These are phyloP conservation scores for Meriones unguiculatus DNA, from an alignment of 2,113 vertebrate genomes.

Conservation along the genomic window DNA sequence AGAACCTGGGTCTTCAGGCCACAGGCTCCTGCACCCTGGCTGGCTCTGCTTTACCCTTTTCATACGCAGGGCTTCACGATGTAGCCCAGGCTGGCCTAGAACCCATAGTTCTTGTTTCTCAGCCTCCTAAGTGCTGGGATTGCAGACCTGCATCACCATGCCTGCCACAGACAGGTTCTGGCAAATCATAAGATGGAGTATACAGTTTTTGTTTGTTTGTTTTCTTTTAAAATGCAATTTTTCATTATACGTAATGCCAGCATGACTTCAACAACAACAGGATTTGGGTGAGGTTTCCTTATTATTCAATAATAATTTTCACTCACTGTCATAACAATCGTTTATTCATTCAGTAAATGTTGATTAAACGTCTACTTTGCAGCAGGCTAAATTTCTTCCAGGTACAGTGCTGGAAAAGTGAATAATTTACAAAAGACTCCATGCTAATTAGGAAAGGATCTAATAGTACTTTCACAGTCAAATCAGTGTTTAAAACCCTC, in stretches of 20 bases:
- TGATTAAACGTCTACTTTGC: background rate
- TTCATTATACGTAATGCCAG: background rate
- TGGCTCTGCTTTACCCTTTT: background rate
- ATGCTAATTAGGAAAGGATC: background rate
- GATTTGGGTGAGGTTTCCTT: background rate
- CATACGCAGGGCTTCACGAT: background rate
- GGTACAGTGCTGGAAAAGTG: background rate
- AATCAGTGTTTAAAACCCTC: background rate
- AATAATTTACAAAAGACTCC: background rate
- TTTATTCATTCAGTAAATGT: background rate
- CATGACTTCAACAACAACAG: background rate
- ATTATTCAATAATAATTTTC: background rate
- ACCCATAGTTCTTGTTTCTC: background rate
- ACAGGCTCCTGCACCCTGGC: background rate
- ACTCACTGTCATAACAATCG: background rate
- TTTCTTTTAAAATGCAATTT: background rate
- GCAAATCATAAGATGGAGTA: background rate
- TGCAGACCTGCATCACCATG: background rate
- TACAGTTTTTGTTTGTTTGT: background rate
- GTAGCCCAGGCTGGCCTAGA: background rate
- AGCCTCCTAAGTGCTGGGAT: background rate
- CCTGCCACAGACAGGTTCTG: background rate
- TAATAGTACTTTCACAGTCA: background rate
- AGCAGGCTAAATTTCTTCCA: background rate
- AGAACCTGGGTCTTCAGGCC: background rate